Evolutionary conservation across 2,797 vertebrate genomes (phyloP), one percentile per base, ranked within the genome.

Genomic region (Sebastes trivittatus): DNA sequence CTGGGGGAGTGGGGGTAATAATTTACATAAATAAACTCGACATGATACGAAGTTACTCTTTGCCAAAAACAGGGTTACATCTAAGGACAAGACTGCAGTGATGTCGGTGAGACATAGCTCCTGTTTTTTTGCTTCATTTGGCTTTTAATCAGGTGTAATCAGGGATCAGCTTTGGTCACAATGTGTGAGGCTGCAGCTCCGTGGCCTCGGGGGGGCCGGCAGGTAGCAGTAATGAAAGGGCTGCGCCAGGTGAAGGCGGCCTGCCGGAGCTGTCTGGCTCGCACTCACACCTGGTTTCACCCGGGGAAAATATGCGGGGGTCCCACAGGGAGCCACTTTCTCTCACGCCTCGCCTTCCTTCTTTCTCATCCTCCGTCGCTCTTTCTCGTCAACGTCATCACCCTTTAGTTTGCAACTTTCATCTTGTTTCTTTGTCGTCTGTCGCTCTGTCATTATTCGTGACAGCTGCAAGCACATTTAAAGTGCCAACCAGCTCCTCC

Each of bases 231-330:
- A 93, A 95, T 95, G 86, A 95, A 89, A 94, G 93, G 90, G 81
- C 84, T 56, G 75, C 7, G 68, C 55, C 68, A 49, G 80, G 77
- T 83, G 55, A 81, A 84, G 81, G 78, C 54, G 29, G 54, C 75
- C 88, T 82, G 80, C 73, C 62, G 65, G 85, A 86, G 72, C 82
- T 78, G 86, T 88, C 86, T 89, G 89, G 68, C 55, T 84, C 64
- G 16, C 65, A 16, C 67, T 87, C 90, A 94, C 94, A 94, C 90
- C 94, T 95, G 94, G 92, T 94, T 94, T 92, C 59, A 89, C 91
- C 89, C 5, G 42, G 25, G 55, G 78, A 80, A 92, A 89, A 84
- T 87, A 92, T 87, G 85, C 77, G 38, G 49, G 16, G 42, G 46
- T 89, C 69, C 80, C 75, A 84, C 32, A 18, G 34, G 64, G 49